Conservation (phyloP, 2,797 vertebrate species). For the Galaxias olidus region DNA sequence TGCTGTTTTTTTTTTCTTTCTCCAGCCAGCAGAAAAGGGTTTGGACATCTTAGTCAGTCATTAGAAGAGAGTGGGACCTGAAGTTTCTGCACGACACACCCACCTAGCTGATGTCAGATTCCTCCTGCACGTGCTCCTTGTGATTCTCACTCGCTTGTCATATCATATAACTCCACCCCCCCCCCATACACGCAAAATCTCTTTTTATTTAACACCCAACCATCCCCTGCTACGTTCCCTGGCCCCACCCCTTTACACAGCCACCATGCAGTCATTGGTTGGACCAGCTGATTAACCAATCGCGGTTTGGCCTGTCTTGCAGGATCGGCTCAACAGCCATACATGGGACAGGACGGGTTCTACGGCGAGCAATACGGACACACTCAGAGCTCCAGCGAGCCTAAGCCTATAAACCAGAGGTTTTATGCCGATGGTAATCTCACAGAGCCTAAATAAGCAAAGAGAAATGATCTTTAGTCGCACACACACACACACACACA, state of each 20-base stretch:
- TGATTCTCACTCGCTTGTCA: background rate
- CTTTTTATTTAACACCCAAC: conserved; percentile 1
- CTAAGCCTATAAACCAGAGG: conserved; percentile 85
- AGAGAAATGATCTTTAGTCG: conserved; percentile 32
- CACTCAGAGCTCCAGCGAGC: conserved; percentile 85
- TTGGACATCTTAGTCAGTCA: conserved; percentile 22
- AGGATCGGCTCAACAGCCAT: conserved; percentile 93
- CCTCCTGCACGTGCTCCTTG: background rate
- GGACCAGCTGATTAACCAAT: conserved; percentile 62
- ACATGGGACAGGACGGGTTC: conserved; percentile 93
- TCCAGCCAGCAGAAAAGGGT: background rate
- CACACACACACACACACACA: conserved; percentile 49
- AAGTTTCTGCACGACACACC: conserved; percentile 73
- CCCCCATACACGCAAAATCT: conserved; percentile 2
- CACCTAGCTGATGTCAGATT: conserved; percentile 34
- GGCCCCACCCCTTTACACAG: conserved; percentile 28
- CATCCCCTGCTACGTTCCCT: conserved; percentile 24
- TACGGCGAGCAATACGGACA: conserved; percentile 93
- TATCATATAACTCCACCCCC: background rate
- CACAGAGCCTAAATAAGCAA: conserved; percentile 41
- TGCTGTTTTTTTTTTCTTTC: background rate
- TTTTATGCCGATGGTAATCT: conserved; percentile 94
- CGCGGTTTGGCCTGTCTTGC: conserved; percentile 71
- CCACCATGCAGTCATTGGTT: conserved; percentile 40
- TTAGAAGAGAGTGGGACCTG: conserved; percentile 59